Base-by-base conservation (phyloP, 2,888 invertebrate genomes). In the Nudaria mundana region DNA sequence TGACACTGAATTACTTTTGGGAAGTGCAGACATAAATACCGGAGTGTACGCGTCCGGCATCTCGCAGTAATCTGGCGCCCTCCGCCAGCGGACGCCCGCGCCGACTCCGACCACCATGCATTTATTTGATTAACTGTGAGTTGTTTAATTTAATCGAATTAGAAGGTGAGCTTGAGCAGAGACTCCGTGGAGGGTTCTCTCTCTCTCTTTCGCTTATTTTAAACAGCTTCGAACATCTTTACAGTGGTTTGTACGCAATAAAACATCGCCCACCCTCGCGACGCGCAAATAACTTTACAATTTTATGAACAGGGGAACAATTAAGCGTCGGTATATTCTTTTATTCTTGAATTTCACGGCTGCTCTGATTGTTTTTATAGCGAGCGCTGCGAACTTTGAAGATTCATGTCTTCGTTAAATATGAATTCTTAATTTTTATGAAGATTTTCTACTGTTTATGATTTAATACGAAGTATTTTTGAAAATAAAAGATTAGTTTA, bases 51-150 rank as follows among this genome's bases (percentile, higher is more conserved):
- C 58, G 68, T 70, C 70, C 70, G 63, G 59, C 60, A 56, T 55
- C 7, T 40, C 34, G 52, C 45, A 44, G 52, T 40, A 16, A 44
- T 18, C 44, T 36, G 51, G 43, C 63, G 46, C 64, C 67, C 63
- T 42, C 66, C 63, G 20, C 51, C n/a, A n/a, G n/a, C n/a, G n/a
- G n/a, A n/a, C n/a, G n/a, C n/a, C n/a, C n/a, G n/a, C n/a, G n/a
- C n/a, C n/a, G n/a, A n/a, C 67, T 56, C 63, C 76, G 79, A 76
- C 83, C 80, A 76, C 75, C 72, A 67, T 79, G 82, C 88, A 88
- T 88, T 89, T 89, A 89, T 89, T 89, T 89, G 89, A 89, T 89
- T 89, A 89, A 89, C 87, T 87, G 79, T 66, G 86, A 87, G 87
- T 88, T 89, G 86, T 88, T 89, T 89, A 89, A 88, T 89, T 88